A percentile compares a stretch with the other conserved stretches of the same genome.
phyloP scores from a whole-genome alignment of 1,140 invertebrate genomes.

The Vanessa atalanta region DNA sequence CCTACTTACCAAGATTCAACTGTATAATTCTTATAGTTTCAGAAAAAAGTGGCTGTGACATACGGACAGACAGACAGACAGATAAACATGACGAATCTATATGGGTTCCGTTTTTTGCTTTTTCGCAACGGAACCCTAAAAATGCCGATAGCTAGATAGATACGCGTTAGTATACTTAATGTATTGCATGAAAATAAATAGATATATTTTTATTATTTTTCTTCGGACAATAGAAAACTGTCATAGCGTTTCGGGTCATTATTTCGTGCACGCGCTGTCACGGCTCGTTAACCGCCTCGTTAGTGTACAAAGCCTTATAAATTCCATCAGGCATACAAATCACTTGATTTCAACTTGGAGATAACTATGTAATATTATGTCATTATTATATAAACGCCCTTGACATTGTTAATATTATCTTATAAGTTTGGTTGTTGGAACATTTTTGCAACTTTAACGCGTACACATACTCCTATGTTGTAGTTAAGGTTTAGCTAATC shows the following conservation, averaged over 20 bases:
- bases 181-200: background rate
- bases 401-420: background rate
- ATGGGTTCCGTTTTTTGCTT: too few relatives aligned
- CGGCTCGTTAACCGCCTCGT: conserved; percentile 30
- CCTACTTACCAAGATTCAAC: too few relatives aligned
- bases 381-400: background rate
- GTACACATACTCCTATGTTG: too few relatives aligned
- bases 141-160: too few relatives aligned
- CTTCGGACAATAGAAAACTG: conserved; percentile 10
- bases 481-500: too few relatives aligned
- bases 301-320: conserved; percentile 23
- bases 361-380: conserved; percentile 8
- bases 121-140: too few relatives aligned
- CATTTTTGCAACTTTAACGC: too few relatives aligned
- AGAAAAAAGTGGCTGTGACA: too few relatives aligned
- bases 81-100: too few relatives aligned
- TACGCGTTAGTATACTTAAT: background rate
- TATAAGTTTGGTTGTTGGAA: too few relatives aligned
- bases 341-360: conserved; percentile 14
- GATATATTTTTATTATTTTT: conserved; percentile 19
- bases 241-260: conserved; percentile 22
- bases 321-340: conserved; percentile 16
- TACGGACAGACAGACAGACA: too few relatives aligned
- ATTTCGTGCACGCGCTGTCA: conserved; percentile 24
- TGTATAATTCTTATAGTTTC: too few relatives aligned